Percentiles rank a stretch among this genome's conserved stretches.
phyloP scores from a whole-genome alignment of 1,140 invertebrate genomes.

The Leptinotarsa lineolata region DNA sequence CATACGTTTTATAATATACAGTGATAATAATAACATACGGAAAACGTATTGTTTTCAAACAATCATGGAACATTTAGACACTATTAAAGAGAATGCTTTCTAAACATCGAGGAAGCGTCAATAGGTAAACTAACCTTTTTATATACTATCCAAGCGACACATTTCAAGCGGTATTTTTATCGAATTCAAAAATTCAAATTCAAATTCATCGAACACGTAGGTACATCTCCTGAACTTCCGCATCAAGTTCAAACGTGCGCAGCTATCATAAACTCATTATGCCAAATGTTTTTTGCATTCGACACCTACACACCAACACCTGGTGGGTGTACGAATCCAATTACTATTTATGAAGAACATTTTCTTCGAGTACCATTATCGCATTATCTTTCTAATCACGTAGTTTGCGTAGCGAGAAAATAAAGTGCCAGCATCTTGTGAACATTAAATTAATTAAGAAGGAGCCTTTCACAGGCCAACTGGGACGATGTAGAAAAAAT shows the following conservation, averaged over 20 bases:
- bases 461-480: background rate
- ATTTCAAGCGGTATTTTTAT: no score
- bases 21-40: no score
- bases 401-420: slow-evolving; percentile 15
- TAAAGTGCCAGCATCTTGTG: background rate
- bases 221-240: background rate
- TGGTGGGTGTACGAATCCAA: slow-evolving; percentile 11
- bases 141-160: no score
- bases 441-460: slow-evolving; percentile 21
- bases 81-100: no score
- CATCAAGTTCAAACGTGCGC: background rate
- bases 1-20: no score
- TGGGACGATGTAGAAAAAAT: background rate
- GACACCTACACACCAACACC: slow-evolving; percentile 9
- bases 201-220: no score
- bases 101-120: no score
- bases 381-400: slow-evolving; percentile 19
- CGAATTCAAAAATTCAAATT: no score
- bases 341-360: slow-evolving; percentile 20
- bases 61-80: no score
- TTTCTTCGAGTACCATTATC: slow-evolving; percentile 15
- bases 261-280: background rate
- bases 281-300: background rate
- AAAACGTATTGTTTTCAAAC: no score
- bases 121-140: no score